Evolutionary conservation across 1,140 invertebrate genomes (phyloP).

Genomic region (Dinothrombium tinctorium): DNA sequence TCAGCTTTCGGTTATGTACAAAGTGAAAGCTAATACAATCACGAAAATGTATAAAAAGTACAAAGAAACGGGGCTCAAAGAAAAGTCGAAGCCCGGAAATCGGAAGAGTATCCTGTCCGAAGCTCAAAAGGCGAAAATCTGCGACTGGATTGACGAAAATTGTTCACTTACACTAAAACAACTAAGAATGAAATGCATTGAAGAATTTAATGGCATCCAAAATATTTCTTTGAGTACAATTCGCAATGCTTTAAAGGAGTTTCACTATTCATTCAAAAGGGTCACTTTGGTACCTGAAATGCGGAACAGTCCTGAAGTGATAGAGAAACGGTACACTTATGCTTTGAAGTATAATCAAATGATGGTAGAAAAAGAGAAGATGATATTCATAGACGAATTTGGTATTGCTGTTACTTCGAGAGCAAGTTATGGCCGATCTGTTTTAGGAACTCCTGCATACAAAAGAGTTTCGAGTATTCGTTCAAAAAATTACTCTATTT

Average conservation of each 20-base stretch:
- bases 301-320: neutral
- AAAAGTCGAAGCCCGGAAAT: too few relatives aligned
- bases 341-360: neutral
- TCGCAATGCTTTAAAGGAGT: neutral
- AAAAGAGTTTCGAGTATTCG: neutral
- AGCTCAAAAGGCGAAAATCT: too few relatives aligned
- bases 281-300: neutral
- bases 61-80: too few relatives aligned
- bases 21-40: too few relatives aligned
- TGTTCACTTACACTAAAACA: too few relatives aligned
- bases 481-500: neutral
- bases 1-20: too few relatives aligned
- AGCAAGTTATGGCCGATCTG: neutral
- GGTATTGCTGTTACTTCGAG: neutral
- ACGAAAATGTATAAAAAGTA: too few relatives aligned
- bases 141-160: too few relatives aligned
- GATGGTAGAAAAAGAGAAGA: neutral
- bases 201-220: too few relatives aligned
- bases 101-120: too few relatives aligned
- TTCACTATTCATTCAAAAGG: neutral
- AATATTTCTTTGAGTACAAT: too few relatives aligned
- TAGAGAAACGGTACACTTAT: neutral
- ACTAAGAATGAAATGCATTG: too few relatives aligned
- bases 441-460: neutral
- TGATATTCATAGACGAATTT: slow-evolving; percentile 1